Percentiles rank a stretch among this genome's conserved stretches.
Evolutionary conservation across 2,797 vertebrate genomes (phyloP).

Genomic region (Diplodus sargus): DNA sequence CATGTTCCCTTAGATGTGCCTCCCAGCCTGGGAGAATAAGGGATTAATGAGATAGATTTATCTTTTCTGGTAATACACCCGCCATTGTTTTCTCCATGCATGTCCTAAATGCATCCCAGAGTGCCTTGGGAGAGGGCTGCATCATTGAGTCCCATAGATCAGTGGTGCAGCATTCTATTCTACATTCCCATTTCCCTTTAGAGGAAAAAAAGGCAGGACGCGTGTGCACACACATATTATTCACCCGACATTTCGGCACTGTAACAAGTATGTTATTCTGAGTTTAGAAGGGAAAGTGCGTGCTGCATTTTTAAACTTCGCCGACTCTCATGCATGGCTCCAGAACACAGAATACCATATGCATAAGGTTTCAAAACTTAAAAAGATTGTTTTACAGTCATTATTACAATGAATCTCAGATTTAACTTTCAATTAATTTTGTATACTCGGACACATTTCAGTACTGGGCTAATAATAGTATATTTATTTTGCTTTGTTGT

Average conservation of each 20-base stretch:
- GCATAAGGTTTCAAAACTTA: background rate
- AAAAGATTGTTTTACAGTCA: background rate
- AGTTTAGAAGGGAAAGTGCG: slow-evolving; percentile 25
- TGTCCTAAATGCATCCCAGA: slow-evolving; percentile 80
- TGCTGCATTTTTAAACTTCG: background rate
- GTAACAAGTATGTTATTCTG: slow-evolving; percentile 45
- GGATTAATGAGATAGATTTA: slow-evolving; percentile 88
- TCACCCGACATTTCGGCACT: slow-evolving; percentile 47
- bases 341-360: background rate
- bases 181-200: slow-evolving; percentile 56
- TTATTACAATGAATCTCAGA: background rate
- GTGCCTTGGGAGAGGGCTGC: slow-evolving; percentile 77
- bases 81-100: slow-evolving; percentile 81
- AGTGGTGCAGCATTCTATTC: slow-evolving; percentile 58
- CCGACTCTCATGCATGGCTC: background rate
- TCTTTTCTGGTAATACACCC: slow-evolving; percentile 83
- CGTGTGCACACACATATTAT: slow-evolving; percentile 48
- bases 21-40: slow-evolving; percentile 81
- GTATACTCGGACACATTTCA: background rate
- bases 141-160: slow-evolving; percentile 79
- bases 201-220: slow-evolving; percentile 38
- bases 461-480: no score
- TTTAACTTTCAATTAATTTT: background rate
- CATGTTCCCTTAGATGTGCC: slow-evolving; percentile 79
- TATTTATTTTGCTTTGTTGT: no score